phyloP scores from a whole-genome alignment of 2,797 vertebrate genomes.

The Euthynnus affinis region DNA sequence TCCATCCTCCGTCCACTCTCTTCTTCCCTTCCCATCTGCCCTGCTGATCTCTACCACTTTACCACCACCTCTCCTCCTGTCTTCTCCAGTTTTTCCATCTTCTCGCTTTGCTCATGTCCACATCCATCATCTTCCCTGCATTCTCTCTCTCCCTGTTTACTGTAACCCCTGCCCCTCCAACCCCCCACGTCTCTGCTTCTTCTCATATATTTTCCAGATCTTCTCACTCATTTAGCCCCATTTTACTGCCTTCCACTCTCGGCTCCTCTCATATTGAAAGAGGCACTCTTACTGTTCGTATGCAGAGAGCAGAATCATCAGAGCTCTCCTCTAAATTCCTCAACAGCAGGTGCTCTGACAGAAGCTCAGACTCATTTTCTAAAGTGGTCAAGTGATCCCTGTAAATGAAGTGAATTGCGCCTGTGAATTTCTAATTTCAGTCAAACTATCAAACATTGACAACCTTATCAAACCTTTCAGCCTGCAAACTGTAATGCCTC shows the following conservation, averaged over 20 bases:
- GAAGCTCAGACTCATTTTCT: constrained; percentile 21
- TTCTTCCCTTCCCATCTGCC: constrained; percentile 22
- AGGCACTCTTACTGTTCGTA: constrained; percentile 14
- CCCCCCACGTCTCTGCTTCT: constrained; percentile 2
- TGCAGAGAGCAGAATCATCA: constrained; percentile 20
- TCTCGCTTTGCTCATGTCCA: constrained; percentile 44
- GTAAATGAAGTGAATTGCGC: constrained; percentile 20
- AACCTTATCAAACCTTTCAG: constrained; percentile 19
- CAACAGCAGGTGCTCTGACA: constrained; percentile 18
- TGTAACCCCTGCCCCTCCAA: not conserved
- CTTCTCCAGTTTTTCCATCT: constrained; percentile 20
- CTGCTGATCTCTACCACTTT: constrained; percentile 34
- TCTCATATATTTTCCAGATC: constrained; percentile 24
- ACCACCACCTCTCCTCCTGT: constrained; percentile 9
- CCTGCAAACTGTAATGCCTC: not conserved
- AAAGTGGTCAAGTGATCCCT: constrained; percentile 40
- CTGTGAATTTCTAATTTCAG: constrained; percentile 3
- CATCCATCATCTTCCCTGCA: constrained; percentile 42
- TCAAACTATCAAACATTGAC: constrained; percentile 19
- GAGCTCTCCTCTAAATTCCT: constrained; percentile 30
- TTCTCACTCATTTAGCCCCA: constrained; percentile 19
- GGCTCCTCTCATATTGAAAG: constrained; percentile 19
- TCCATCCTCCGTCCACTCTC: constrained; percentile 28
- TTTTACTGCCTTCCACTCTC: constrained; percentile 12
- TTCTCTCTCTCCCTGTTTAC: constrained; percentile 18